Evolutionary conservation across 2,113 vertebrate genomes (phyloP).

Genomic region (Atractosteus spatula): DNA sequence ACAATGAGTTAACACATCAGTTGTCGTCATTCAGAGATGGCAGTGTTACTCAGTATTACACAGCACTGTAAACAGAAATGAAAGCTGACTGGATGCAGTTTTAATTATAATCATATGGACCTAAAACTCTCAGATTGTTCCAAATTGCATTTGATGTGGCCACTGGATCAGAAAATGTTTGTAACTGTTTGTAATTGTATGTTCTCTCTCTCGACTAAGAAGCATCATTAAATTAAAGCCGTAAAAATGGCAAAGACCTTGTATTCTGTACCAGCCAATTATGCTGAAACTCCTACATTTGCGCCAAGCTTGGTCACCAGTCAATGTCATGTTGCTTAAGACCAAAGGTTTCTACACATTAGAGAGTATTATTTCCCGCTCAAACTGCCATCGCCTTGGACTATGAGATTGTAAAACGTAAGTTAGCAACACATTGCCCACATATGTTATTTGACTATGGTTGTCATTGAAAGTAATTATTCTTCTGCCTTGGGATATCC

Average conservation of each 20-base stretch:
- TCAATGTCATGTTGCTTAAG: background rate
- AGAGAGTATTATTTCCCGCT: background rate
- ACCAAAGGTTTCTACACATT: background rate
- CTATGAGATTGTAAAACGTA: background rate
- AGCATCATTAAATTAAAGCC: background rate
- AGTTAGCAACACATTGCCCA: background rate
- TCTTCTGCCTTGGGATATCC: background rate
- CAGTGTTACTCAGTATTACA: slow-evolving; percentile 39
- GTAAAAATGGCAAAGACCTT: background rate
- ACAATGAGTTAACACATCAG: slow-evolving; percentile 36
- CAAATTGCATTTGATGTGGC: background rate
- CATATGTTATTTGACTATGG: background rate
- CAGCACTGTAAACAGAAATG: slow-evolving; percentile 7
- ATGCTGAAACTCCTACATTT: background rate
- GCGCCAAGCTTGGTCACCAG: background rate
- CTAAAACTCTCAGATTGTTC: slow-evolving; percentile 11
- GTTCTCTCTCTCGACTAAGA: background rate
- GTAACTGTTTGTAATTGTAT: background rate
- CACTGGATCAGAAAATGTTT: background rate
- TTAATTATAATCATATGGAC: slow-evolving; percentile 1
- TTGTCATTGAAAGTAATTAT: background rate
- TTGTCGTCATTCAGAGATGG: slow-evolving; percentile 43
- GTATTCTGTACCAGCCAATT: background rate
- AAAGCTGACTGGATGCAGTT: slow-evolving; percentile 23
- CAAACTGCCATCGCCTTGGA: background rate